phyloP scores from a whole-genome alignment of 2,113 vertebrate species.

The Pelecanus crispus region DNA sequence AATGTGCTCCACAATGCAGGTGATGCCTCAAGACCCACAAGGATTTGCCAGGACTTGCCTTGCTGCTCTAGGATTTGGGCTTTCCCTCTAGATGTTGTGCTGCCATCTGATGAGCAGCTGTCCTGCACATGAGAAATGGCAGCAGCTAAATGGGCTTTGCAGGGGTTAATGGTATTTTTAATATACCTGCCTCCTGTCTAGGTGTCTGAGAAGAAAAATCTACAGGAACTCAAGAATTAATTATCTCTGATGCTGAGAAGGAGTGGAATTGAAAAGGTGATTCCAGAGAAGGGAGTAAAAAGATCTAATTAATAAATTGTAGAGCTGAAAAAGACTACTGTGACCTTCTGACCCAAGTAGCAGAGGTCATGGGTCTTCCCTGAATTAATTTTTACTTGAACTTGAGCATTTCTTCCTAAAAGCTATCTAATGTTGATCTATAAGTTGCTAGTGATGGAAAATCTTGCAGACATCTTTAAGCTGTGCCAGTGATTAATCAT shows the following conservation, averaged over 20 bases:
- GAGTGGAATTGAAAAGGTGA: not conserved
- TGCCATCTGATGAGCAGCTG: not conserved
- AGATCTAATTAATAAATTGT: slow-evolving; percentile 55
- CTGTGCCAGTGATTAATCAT: not conserved
- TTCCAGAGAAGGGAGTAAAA: not conserved
- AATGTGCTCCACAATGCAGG: not conserved
- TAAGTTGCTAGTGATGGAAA: not conserved
- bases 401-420: not conserved
- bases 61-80: not conserved
- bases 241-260: not conserved
- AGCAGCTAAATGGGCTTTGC: not conserved
- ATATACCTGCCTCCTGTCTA: not conserved
- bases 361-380: not conserved
- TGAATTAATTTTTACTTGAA: slow-evolving; percentile 5
- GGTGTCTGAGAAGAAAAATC: not conserved
- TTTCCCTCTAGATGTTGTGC: not conserved
- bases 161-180: slow-evolving; percentile 23
- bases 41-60: not conserved
- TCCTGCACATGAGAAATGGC: not conserved
- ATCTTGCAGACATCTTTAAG: not conserved
- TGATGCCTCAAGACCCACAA: not conserved
- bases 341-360: not conserved
- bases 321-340: not conserved
- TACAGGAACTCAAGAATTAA: not conserved
- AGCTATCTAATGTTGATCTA: not conserved